phyloP scores from a whole-genome alignment of 2,797 vertebrate genomes.

The Denticeps clupeoides region DNA sequence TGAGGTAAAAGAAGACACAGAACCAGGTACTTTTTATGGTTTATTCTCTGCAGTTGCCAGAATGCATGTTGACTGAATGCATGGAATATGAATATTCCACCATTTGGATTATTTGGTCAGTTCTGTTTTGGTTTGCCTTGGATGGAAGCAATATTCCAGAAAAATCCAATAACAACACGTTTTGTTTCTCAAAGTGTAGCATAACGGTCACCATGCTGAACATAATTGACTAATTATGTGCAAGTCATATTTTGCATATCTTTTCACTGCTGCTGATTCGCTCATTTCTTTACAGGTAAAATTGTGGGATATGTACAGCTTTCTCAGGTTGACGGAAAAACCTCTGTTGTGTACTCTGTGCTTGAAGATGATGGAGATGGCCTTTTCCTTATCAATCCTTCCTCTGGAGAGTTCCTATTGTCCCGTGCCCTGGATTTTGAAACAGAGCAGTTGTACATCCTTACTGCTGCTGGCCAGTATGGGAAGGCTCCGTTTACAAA shows the following conservation, averaged over 20 bases:
- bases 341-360: conserved; percentile 48
- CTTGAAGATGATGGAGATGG: conserved; percentile 60
- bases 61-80: background rate
- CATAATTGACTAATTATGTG: no score
- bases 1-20: conserved; percentile 59
- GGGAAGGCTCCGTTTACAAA: conserved; percentile 36
- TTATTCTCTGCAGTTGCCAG: background rate
- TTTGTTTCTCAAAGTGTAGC: no score
- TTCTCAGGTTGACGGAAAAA: conserved; percentile 23
- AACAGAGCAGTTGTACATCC: conserved; percentile 50
- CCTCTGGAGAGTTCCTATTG: conserved; percentile 60
- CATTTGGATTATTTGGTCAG: background rate
- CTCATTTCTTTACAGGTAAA: conserved; percentile 47
- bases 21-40: conserved; percentile 57
- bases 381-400: conserved; percentile 55
- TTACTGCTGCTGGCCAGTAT: conserved; percentile 43
- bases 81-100: conserved; percentile 14
- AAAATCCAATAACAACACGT: no score
- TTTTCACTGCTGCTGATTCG: conserved; percentile 1
- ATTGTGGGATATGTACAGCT: conserved; percentile 52
- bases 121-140: background rate
- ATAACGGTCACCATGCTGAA: no score
- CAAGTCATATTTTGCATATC: no score
- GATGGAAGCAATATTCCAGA: background rate
- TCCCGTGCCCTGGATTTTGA: conserved; percentile 63